Evolutionary conservation across 2,888 invertebrate species (phyloP), one percentile per base, ranked within the genome.

Genomic region (Mycalesis mineus): DNA sequence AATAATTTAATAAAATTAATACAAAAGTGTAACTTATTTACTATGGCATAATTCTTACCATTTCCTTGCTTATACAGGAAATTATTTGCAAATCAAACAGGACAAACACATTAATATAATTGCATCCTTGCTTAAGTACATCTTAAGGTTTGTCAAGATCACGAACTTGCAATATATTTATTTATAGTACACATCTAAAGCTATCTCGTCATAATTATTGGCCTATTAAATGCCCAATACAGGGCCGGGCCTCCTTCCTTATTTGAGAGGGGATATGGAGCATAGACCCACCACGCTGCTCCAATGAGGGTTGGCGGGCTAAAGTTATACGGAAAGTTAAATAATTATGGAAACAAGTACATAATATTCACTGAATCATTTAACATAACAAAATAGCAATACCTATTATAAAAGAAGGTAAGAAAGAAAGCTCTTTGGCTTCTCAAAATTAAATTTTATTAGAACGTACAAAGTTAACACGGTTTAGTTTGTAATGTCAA

Each of bases 371-470:
- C 9, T 33, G 17, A 29, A 48, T 17, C 33, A 36, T n/a, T 33
- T 7, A 17, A 8, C 7, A 36, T 48, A 11, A n/a, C 17, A 36
- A 48, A 11, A 31, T 14, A 33, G 7, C 9, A 8, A n/a, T n/a
- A 7, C 41, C n/a, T 14, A 11, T 33, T n/a, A 15, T 36, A 8
- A 52, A 44, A 33, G 17, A 15, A 36, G 45, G 45, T 37, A 45
- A n/a, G n/a, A n/a, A 28, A 39, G 6, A 33, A 33, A 55, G 14
- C 15, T 49, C 55, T 55, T 49, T 55, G 49, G 55, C 36, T 17
- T 33, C 41, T 41, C 3, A 29, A 17, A 31, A 13, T n/a, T n/a
- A n/a, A n/a, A n/a, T n/a, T n/a, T n/a, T n/a, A 22, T 22, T 22
- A 4, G 22, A 22, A 4, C 2, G 22, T 22, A 5, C 2, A 22